Percentiles rank a stretch among this genome's conserved stretches.
Conservation (phyloP, 2,888 invertebrate genomes). For the Globia sparganii region DNA sequence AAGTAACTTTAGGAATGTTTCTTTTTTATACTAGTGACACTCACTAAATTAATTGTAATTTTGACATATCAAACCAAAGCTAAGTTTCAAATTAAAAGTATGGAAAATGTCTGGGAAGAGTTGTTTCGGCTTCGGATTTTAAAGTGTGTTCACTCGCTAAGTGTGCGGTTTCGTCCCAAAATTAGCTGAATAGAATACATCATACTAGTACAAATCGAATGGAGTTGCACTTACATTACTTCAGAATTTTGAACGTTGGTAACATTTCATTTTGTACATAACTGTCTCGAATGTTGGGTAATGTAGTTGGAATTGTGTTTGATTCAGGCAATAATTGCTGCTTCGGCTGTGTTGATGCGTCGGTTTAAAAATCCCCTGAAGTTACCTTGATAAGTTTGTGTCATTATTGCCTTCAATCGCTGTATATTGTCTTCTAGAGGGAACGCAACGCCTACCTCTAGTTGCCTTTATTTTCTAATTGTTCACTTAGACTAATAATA, state of each 20-base stretch:
- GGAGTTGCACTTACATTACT: slow-evolving; percentile 76
- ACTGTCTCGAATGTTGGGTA: slow-evolving; percentile 73
- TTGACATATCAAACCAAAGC: slow-evolving; percentile 64
- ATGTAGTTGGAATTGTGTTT: slow-evolving; percentile 76
- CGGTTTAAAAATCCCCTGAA: slow-evolving; percentile 12
- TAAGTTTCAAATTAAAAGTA: slow-evolving; percentile 53
- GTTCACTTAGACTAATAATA: neutral
- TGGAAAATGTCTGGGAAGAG: slow-evolving; percentile 25
- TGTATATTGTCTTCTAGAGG: slow-evolving; percentile 17
- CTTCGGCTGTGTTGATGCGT: slow-evolving; percentile 76
- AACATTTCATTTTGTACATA: slow-evolving; percentile 83
- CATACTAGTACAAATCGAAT: slow-evolving; percentile 74
- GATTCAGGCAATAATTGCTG: slow-evolving; percentile 67
- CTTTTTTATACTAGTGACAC: slow-evolving; percentile 55
- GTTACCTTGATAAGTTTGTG: slow-evolving; percentile 1
- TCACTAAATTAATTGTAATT: slow-evolving; percentile 60
- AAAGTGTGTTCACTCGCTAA: slow-evolving; percentile 54
- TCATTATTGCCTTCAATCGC: neutral
- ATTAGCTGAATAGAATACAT: slow-evolving; percentile 77
- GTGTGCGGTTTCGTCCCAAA: slow-evolving; percentile 74
- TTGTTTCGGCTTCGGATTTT: slow-evolving; percentile 32
- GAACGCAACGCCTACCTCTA: slow-evolving; percentile 32
- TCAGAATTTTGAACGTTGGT: slow-evolving; percentile 72
- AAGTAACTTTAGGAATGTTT: slow-evolving; percentile 45
- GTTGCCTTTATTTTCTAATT: neutral